These are phyloP conservation scores for Gortyna flavago DNA, from an alignment of 2,888 invertebrate species.

Conservation along the genomic window DNA sequence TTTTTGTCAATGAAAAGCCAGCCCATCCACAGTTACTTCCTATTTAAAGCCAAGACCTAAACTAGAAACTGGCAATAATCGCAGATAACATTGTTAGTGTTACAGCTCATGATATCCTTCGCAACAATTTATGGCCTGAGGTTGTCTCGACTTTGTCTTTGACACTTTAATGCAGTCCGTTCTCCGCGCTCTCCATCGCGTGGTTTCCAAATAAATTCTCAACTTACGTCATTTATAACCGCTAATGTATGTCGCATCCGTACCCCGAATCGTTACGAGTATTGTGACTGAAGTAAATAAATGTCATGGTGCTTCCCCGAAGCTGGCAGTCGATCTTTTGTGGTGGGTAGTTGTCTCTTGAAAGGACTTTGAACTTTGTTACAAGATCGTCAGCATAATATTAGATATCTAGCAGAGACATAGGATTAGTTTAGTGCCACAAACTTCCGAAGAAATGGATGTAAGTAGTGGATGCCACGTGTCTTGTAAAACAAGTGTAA, in stretches of 20 bases:
- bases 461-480: neutral
- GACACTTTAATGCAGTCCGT: constrained; percentile 61
- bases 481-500: neutral
- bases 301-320: constrained; percentile 40
- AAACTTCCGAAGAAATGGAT: constrained; percentile 10
- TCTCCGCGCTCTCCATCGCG: constrained; percentile 54
- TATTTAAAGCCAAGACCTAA: neutral
- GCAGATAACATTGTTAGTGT: constrained; percentile 11
- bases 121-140: constrained; percentile 35
- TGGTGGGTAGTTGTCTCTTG: constrained; percentile 17
- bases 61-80: constrained; percentile 3
- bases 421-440: neutral
- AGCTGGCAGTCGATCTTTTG: constrained; percentile 47
- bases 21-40: neutral
- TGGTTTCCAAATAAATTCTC: constrained; percentile 63
- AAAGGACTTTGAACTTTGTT: constrained; percentile 25
- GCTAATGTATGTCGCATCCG: constrained; percentile 67
- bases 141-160: constrained; percentile 58
- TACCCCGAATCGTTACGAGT: constrained; percentile 62
- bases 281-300: constrained; percentile 60
- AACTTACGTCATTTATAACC: constrained; percentile 66
- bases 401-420: constrained; percentile 1
- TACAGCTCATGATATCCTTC: constrained; percentile 12
- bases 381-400: constrained; percentile 28
- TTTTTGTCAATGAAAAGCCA: neutral